These are phyloP conservation scores for Tetragonisca angustula DNA, from an alignment of 2,888 invertebrate genomes.

Conservation along the genomic window DNA sequence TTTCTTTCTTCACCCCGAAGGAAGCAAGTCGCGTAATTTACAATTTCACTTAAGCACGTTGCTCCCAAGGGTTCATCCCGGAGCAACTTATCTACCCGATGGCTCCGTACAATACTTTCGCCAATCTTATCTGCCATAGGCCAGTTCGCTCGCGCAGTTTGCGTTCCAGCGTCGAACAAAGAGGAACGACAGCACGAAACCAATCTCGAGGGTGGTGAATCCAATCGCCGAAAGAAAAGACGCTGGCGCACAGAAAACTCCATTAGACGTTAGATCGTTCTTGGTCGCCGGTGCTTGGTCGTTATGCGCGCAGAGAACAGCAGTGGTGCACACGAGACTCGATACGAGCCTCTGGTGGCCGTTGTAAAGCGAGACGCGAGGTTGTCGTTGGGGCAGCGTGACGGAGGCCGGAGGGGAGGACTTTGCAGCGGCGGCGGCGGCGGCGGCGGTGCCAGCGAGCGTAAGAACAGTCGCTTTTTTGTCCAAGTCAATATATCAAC, in stretches of 20 bases:
- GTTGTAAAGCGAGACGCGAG: slow-evolving; percentile 56
- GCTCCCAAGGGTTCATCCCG: not conserved
- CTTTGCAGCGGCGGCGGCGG: slow-evolving; percentile 67
- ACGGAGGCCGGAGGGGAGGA: slow-evolving; percentile 35
- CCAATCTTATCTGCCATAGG: not conserved
- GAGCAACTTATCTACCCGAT: slow-evolving; percentile 9
- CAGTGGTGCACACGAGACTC: slow-evolving; percentile 14
- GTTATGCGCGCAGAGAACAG: slow-evolving; percentile 22
- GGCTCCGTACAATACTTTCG: not conserved
- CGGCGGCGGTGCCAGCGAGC: slow-evolving; percentile 62
- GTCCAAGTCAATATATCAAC: slow-evolving; percentile 82
- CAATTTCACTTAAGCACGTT: slow-evolving; percentile 9
- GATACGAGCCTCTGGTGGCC: slow-evolving; percentile 18
- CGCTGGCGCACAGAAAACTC: slow-evolving; percentile 58
- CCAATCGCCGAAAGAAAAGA: slow-evolving; percentile 60
- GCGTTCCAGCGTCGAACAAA: not conserved
- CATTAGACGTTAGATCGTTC: slow-evolving; percentile 65
- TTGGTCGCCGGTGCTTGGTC: slow-evolving; percentile 20
- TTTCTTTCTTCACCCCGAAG: not conserved
- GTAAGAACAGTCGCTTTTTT: slow-evolving; percentile 81
- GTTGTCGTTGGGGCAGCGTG: slow-evolving; percentile 35
- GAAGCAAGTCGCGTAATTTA: slow-evolving; percentile 9
- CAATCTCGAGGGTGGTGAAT: slow-evolving; percentile 55
- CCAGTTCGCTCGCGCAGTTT: not conserved
- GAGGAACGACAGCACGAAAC: slow-evolving; percentile 44